Percentiles rank a stretch among this genome's conserved stretches.
These are phyloP conservation scores for Epistrophe grossulariae DNA, from an alignment of 2,888 invertebrate genomes.

Conservation along the genomic window DNA sequence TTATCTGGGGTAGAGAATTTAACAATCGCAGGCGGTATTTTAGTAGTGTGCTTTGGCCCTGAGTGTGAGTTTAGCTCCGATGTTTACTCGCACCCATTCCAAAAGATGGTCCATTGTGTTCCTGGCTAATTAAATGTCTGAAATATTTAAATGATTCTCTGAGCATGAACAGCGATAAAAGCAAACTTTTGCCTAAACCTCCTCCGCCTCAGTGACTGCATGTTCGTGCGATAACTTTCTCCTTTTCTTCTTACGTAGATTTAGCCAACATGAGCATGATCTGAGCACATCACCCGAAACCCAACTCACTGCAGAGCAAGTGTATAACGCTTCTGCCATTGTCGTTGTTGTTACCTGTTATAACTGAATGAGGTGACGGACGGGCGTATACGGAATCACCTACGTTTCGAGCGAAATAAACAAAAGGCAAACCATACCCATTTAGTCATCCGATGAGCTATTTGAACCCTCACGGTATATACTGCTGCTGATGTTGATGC, in stretches of 20 bases:
- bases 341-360: slow-evolving; percentile 22
- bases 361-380: slow-evolving; percentile 14
- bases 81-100: slow-evolving; percentile 40
- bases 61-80: slow-evolving; percentile 10
- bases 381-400: slow-evolving; percentile 20
- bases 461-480: slow-evolving; percentile 18
- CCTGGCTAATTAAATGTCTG: slow-evolving; percentile 74
- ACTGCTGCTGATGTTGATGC: too few relatives aligned
- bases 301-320: slow-evolving; percentile 2
- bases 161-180: slow-evolving; percentile 73
- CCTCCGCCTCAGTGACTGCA: neutral
- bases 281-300: neutral
- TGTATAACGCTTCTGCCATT: slow-evolving; percentile 13
- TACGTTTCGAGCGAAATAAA: slow-evolving; percentile 8
- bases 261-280: slow-evolving; percentile 5
- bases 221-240: slow-evolving; percentile 60
- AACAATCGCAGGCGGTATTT: slow-evolving; percentile 12
- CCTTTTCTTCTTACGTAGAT: slow-evolving; percentile 25
- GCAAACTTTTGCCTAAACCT: slow-evolving; percentile 57
- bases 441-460: slow-evolving; percentile 38
- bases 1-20: slow-evolving; percentile 1
- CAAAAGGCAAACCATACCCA: slow-evolving; percentile 54
- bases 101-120: slow-evolving; percentile 59
- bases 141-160: slow-evolving; percentile 75
- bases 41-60: neutral